Evolutionary conservation across 1,140 invertebrate species (phyloP).

Genomic region (Homalodisca vitripennis): DNA sequence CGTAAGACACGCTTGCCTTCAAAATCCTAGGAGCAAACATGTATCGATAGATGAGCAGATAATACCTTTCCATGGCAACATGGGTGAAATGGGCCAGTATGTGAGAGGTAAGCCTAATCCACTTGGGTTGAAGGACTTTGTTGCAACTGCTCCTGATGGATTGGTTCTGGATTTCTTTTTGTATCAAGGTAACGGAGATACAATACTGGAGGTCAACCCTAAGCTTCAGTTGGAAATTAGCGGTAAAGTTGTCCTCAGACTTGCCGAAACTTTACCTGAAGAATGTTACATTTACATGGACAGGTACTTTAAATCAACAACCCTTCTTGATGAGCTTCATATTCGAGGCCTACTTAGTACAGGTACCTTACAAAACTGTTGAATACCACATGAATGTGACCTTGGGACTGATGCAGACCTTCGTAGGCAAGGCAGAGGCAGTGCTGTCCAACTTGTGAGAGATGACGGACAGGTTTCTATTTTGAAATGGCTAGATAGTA

Average conservation of each 20-base stretch:
- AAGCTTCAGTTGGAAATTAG: no score
- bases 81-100: no score
- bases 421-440: not conserved
- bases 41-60: not conserved
- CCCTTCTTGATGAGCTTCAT: not conserved
- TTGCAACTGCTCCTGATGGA: no score
- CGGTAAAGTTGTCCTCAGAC: no score
- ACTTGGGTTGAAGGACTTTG: no score
- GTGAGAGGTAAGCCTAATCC: no score
- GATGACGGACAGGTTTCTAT: conserved; percentile 24
- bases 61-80: no score
- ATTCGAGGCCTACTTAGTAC: not conserved
- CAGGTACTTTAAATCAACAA: no score
- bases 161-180: conserved; percentile 12
- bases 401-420: no score
- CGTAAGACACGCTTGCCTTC: no score
- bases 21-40: not conserved
- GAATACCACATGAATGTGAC: not conserved
- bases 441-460: not conserved
- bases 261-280: not conserved
- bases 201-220: no score
- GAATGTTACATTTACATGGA: no score
- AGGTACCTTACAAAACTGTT: not conserved
- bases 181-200: conserved; percentile 7
- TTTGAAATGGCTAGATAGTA: conserved; percentile 8